A percentile compares a stretch with the other conserved stretches of the same genome.
Conservation (phyloP, 2,113 vertebrate species). For the Ptilorrhoa leucosticta region DNA sequence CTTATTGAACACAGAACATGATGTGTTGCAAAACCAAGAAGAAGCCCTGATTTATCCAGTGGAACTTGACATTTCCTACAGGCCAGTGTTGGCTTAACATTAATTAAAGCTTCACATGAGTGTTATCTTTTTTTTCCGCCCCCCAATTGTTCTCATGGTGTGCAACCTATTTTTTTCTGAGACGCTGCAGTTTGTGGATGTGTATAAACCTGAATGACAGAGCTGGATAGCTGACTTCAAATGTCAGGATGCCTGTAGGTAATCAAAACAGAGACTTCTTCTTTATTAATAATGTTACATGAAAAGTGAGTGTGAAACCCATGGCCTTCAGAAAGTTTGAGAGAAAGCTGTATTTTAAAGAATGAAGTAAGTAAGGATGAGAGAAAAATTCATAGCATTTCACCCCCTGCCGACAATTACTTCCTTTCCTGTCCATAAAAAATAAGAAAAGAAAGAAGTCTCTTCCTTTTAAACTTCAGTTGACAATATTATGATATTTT, state of each 20-base stretch:
- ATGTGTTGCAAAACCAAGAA: slow-evolving; percentile 10
- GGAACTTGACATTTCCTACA: slow-evolving; percentile 41
- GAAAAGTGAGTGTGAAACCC: neutral
- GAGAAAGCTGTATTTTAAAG: neutral
- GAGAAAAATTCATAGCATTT: neutral
- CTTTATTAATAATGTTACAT: neutral
- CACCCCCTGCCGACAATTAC: neutral
- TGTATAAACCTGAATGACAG: neutral
- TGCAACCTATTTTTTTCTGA: neutral
- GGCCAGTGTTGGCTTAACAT: slow-evolving; percentile 13
- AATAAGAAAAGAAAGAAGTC: neutral
- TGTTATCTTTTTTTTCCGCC: neutral
- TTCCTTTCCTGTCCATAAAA: neutral
- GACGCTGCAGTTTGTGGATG: neutral
- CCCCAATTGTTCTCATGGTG: neutral
- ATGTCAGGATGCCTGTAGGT: neutral
- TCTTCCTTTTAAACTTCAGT: neutral
- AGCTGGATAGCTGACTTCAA: neutral
- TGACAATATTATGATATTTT: neutral
- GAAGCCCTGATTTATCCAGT: slow-evolving; percentile 25
- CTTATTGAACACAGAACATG: slow-evolving; percentile 35
- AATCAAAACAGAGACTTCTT: neutral
- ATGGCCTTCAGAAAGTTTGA: neutral
- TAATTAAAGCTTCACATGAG: slow-evolving; percentile 26
- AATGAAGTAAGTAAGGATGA: neutral